Conservation (phyloP, 2,113 vertebrate species). For the Chloebia gouldiae region DNA sequence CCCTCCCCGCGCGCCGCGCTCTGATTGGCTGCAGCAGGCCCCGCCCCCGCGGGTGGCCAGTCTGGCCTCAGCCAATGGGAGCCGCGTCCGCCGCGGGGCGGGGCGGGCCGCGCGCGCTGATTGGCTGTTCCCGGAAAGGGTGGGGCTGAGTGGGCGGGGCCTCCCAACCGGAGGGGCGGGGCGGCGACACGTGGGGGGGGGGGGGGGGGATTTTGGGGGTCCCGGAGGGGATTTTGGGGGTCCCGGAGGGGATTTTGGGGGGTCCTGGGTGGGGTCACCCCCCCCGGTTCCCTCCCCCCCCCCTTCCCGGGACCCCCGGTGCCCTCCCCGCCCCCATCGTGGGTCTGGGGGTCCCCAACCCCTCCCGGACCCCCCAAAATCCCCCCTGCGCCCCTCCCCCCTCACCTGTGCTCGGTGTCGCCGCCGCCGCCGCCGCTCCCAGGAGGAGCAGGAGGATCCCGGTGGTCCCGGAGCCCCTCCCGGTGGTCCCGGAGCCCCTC, state of each 20-base stretch:
- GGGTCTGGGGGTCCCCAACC: no score
- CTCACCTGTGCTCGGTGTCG: neutral
- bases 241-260: no score
- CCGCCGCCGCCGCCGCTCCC: neutral
- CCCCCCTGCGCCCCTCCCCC: no score
- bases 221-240: no score
- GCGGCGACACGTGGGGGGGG: neutral
- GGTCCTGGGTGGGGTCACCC: no score
- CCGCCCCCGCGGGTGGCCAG: neutral
- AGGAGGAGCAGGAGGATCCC: neutral
- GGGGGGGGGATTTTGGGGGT: no score
- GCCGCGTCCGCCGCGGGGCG: neutral
- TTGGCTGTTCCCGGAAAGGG: neutral
- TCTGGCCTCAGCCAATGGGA: neutral
- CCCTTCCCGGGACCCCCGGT: no score
- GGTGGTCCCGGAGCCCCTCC: no score
- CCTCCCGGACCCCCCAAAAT: no score
- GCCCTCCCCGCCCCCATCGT: no score
- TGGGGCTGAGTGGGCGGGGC: no score
- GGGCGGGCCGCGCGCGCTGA: neutral
- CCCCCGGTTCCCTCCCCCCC: no score
- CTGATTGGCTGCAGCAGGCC: neutral
- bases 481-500: neutral
- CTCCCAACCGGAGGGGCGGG: neutral
- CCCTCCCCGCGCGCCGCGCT: neutral